Evolutionary conservation across 2,888 invertebrate species (phyloP), one percentile per base, ranked within the genome.

Genomic region (Heliconius aoede): DNA sequence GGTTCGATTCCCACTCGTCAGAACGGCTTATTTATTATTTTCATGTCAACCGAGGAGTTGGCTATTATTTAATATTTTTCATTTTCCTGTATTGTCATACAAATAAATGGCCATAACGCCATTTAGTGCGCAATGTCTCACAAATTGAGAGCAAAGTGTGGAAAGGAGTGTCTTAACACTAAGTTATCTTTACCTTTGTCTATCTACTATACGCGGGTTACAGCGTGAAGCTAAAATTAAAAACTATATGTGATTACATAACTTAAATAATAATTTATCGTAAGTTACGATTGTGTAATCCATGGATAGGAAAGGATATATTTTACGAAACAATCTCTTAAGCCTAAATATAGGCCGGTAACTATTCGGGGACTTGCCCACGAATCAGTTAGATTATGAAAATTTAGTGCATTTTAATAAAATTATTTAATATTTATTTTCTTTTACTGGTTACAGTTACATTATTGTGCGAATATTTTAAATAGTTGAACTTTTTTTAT

Each of bases 321-420:
- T 77, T 77, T 79, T 72, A 77, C 72, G 72, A 72, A 72, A 74
- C 61, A 78, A 65, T 71, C 78, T 61, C 77, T 72, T 79, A 77
- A 79, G 74, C 77, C 74, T 64, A 72, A 73, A 77, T 74, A 79
- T 77, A 72, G 77, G 74, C 74, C 76, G 68, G 55, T 71, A 64
- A 61, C 76, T 60, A 62, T 77, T 74, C 68, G 74, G 68, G 77
- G 78, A 79, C 74, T 77, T 73, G 74, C 74, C 74, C 69, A 67
- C 69, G 24, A 79, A 79, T 79, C 77, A 71, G 61, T 76, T 58
- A 58, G 65, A 51, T 69, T 77, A 77, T 74, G 77, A 46, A 51
- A 72, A 79, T 77, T 77, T 77, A 51, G 69, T 60, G 0, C 24
- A 15, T 32, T 30, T 51, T 69, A 15, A 13, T 28, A 69, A 51